Conservation (phyloP, 2,113 vertebrate genomes). For the Tachysurus vachellii region DNA sequence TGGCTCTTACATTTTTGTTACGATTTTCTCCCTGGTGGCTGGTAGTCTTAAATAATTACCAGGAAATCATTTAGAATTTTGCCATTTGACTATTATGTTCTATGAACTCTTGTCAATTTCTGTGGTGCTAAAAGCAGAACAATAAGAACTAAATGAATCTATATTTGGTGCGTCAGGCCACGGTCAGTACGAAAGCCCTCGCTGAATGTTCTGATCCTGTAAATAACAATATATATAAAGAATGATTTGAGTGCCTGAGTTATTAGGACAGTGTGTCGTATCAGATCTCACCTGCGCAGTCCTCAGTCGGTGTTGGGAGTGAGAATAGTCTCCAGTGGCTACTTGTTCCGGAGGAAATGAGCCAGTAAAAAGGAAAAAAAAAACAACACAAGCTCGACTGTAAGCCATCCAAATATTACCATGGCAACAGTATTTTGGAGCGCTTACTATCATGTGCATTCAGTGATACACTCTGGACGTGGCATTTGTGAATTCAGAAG, state of each 20-base stretch:
- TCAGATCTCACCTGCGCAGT: neutral
- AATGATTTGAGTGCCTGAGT: neutral
- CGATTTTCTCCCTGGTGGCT: neutral
- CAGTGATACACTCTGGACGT: neutral
- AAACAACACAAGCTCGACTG: neutral
- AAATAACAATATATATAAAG: neutral
- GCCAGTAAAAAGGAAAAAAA: neutral
- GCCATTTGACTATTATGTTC: neutral
- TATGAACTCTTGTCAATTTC: neutral
- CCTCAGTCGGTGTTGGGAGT: neutral
- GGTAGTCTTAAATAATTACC: constrained; percentile 41
- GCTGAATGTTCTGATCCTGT: neutral
- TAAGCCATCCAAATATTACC: neutral
- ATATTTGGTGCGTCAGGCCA: neutral
- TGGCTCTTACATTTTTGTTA: no score
- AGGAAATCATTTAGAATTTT: neutral
- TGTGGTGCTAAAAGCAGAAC: neutral
- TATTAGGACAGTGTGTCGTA: neutral
- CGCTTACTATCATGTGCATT: neutral
- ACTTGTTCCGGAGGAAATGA: neutral
- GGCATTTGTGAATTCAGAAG: neutral
- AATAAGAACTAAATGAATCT: neutral
- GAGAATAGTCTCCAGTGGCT: neutral
- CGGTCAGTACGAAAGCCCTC: neutral
- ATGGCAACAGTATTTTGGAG: constrained; percentile 12